Evolutionary conservation across 2,113 vertebrate genomes (phyloP).

Genomic region (Bolborhynchus lineola): DNA sequence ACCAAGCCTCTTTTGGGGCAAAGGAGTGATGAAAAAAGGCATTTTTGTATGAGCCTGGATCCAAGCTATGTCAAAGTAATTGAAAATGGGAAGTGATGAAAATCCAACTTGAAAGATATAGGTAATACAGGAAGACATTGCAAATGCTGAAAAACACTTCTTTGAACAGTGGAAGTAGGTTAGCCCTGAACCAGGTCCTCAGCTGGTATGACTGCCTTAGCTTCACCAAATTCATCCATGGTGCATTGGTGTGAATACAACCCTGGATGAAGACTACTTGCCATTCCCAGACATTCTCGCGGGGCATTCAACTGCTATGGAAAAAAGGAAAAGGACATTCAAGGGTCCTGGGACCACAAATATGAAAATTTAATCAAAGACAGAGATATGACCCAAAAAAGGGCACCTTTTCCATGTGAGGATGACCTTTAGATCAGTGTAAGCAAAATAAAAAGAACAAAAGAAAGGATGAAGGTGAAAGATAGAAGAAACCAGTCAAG

Average conservation of each 20-base stretch:
- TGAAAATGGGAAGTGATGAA: slow-evolving; percentile 32
- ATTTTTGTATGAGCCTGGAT: slow-evolving; percentile 2
- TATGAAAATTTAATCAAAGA: neutral
- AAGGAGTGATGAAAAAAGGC: neutral
- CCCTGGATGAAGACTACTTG: neutral
- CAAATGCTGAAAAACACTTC: neutral
- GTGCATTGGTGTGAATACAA: neutral
- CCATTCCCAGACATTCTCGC: neutral
- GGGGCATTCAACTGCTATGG: neutral
- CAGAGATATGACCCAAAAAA: neutral
- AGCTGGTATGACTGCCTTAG: neutral
- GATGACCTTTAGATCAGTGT: neutral
- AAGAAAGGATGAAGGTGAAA: neutral
- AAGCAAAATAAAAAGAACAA: neutral
- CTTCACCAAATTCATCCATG: neutral
- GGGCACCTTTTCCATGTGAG: neutral
- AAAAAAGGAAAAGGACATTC: neutral
- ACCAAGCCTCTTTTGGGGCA: neutral
- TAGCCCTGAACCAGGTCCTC: neutral
- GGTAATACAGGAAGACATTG: slow-evolving; percentile 12
- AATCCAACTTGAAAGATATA: neutral
- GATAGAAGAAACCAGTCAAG: neutral
- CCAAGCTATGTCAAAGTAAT: slow-evolving; percentile 14
- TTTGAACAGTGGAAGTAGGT: neutral
- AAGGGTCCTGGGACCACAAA: neutral